Conservation (phyloP, 1,140 invertebrate genomes). For the Drosophila funebris region DNA sequence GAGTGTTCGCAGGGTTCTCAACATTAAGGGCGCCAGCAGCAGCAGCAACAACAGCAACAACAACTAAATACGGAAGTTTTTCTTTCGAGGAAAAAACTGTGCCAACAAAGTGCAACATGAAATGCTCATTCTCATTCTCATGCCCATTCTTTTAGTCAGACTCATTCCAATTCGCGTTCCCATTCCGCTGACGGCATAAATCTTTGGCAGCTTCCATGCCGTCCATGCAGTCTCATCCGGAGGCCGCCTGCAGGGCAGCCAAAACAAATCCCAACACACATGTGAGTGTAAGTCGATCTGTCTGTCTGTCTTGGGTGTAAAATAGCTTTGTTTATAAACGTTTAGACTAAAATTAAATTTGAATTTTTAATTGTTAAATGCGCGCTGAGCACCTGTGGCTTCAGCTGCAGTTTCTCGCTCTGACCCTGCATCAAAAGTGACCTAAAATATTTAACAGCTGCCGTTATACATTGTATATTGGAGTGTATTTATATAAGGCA, state of each 20-base stretch:
- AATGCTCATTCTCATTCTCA: slow-evolving; percentile 53
- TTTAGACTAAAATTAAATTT: slow-evolving; percentile 75
- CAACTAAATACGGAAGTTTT: slow-evolving; percentile 71
- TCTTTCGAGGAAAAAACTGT: slow-evolving; percentile 63
- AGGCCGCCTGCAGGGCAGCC: slow-evolving; percentile 51
- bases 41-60: slow-evolving; percentile 45
- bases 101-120: slow-evolving; percentile 77
- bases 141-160: not conserved
- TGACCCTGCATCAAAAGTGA: not conserved
- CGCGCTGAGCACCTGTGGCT: slow-evolving; percentile 69
- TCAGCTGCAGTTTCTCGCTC: slow-evolving; percentile 6
- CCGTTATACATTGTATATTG: not conserved
- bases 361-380: slow-evolving; percentile 68
- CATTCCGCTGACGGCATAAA: slow-evolving; percentile 67
- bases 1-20: slow-evolving; percentile 38
- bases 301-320: slow-evolving; percentile 29
- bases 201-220: slow-evolving; percentile 33
- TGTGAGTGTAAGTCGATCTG: not conserved
- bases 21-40: slow-evolving; percentile 66
- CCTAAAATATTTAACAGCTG: not conserved
- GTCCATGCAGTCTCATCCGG: slow-evolving; percentile 25
- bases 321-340: slow-evolving; percentile 76
- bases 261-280: slow-evolving; percentile 19
- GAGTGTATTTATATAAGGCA: slow-evolving; percentile 7
- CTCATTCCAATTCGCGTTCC: slow-evolving; percentile 21